Evolutionary conservation across 2,797 vertebrate species (phyloP).

Genomic region (Cyclopterus lumpus): DNA sequence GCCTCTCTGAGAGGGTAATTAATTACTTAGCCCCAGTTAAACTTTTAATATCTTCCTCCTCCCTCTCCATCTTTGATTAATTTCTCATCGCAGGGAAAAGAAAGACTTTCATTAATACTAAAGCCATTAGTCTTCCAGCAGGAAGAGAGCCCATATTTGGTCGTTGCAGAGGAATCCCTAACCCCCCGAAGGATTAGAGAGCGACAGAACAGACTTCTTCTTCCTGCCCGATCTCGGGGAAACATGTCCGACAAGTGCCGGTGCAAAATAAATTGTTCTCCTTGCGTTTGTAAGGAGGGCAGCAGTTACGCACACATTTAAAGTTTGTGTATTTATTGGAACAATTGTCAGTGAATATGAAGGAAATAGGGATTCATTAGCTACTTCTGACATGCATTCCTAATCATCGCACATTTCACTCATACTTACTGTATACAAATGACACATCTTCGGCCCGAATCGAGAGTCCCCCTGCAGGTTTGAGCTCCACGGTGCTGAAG

Average conservation of each 20-base stretch:
- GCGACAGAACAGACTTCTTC: conserved; percentile 55
- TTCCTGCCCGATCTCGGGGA: conserved; percentile 22
- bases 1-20: conserved; percentile 72
- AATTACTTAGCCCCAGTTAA: conserved; percentile 80
- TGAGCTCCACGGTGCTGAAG: not conserved
- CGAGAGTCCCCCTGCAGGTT: not conserved
- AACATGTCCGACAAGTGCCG: conserved; percentile 39
- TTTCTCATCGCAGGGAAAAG: conserved; percentile 75
- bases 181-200: conserved; percentile 62
- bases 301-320: not conserved
- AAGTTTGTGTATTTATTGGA: not conserved
- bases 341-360: not conserved
- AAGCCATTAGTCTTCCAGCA: conserved; percentile 83
- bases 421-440: not conserved
- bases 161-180: conserved; percentile 75
- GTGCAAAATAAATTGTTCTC: not conserved
- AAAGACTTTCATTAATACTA: conserved; percentile 86
- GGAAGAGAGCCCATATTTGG: conserved; percentile 71
- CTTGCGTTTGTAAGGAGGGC: not conserved
- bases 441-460: not conserved
- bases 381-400: not conserved
- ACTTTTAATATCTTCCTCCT: conserved; percentile 86
- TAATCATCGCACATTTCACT: not conserved
- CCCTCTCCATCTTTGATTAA: conserved; percentile 82
- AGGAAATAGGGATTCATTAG: not conserved